These are phyloP conservation scores for Tenodera sinensis DNA, from an alignment of 2,888 invertebrate genomes.

Conservation along the genomic window DNA sequence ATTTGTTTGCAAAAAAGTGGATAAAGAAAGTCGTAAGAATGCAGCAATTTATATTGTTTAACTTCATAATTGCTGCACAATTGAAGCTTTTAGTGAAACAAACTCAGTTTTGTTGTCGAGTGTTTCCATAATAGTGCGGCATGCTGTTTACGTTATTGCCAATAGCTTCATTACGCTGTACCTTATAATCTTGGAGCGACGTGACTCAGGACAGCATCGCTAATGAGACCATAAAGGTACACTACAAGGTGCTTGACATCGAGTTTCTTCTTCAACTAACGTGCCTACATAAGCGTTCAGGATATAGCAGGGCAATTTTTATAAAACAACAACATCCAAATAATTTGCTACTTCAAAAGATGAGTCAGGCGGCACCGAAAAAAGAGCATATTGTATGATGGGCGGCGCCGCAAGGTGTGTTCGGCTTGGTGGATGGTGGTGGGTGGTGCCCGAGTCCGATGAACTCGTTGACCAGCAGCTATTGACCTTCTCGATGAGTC, in stretches of 20 bases:
- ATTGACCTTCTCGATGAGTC: neutral
- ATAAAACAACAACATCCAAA: neutral
- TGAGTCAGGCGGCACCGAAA: neutral
- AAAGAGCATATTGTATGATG: neutral
- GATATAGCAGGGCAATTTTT: neutral
- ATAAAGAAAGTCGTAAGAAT: too few relatives aligned
- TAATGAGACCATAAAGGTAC: too few relatives aligned
- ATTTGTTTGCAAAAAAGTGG: too few relatives aligned
- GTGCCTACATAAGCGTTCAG: neutral
- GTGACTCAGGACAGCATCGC: neutral
- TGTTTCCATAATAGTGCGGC: too few relatives aligned
- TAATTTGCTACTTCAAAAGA: neutral
- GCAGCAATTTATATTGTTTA: too few relatives aligned
- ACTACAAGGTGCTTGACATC: neutral
- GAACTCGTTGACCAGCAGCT: neutral
- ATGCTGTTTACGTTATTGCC: neutral
- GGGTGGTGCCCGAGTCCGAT: neutral
- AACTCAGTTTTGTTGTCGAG: too few relatives aligned
- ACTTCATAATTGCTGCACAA: too few relatives aligned
- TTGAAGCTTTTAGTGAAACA: too few relatives aligned
- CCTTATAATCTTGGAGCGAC: neutral
- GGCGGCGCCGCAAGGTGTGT: neutral
- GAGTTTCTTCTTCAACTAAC: neutral
- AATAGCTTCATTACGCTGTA: neutral
- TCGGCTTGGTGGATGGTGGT: too few relatives aligned